Conservation (phyloP, 2,888 invertebrate species). For the Euclidia mi region DNA sequence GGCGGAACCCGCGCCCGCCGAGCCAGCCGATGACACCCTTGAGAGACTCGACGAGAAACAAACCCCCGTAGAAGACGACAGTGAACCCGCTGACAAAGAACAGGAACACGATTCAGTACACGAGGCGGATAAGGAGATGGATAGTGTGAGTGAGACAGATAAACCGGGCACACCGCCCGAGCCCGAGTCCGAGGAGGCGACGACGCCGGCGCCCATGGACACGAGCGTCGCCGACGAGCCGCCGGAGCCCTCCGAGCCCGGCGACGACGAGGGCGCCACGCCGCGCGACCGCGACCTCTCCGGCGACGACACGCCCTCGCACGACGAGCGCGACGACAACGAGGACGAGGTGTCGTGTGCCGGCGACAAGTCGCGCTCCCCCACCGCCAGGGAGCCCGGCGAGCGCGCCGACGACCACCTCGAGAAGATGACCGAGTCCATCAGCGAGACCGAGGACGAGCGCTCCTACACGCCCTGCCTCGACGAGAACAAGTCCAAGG, state of each 20-base stretch:
- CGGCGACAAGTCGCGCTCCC: conserved; percentile 25
- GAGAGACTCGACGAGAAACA: no score
- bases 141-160: neutral
- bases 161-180: conserved; percentile 13
- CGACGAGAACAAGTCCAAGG: conserved; percentile 91
- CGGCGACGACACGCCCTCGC: conserved; percentile 16
- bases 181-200: conserved; percentile 15
- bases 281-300: conserved; percentile 12
- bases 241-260: conserved; percentile 14
- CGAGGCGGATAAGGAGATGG: conserved; percentile 8
- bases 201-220: conserved; percentile 1
- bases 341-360: conserved; percentile 25
- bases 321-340: conserved; percentile 19
- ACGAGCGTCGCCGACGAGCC: conserved; percentile 29
- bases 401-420: conserved; percentile 58
- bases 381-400: conserved; percentile 14
- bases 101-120: neutral
- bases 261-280: conserved; percentile 7
- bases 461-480: conserved; percentile 93
- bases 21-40: neutral
- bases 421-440: conserved; percentile 91
- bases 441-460: conserved; percentile 91
- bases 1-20: conserved; percentile 46
- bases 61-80: neutral
- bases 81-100: no score